A percentile compares a stretch with the other conserved stretches of the same genome.
These are phyloP conservation scores for Notarius quadriscutis DNA, from an alignment of 2,113 vertebrate genomes.

Conservation along the genomic window DNA sequence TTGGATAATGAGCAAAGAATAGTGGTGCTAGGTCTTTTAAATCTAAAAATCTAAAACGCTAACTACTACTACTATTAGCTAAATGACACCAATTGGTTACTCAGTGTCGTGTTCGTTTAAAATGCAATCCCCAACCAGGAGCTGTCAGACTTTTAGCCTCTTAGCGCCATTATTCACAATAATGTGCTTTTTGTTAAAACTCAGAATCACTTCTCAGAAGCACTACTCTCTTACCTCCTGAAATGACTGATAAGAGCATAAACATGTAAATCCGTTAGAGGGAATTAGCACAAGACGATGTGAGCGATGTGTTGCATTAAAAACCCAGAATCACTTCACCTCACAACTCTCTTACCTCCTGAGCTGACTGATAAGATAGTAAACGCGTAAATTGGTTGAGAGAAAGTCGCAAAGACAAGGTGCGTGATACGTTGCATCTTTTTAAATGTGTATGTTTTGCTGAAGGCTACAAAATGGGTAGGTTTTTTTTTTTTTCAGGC, in stretches of 20 bases:
- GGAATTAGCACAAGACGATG: conserved; percentile 43
- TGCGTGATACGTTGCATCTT: conserved; percentile 37
- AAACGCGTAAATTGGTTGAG: conserved; percentile 53
- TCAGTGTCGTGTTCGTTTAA: background rate
- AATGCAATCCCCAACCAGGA: background rate
- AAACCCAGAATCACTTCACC: conserved; percentile 44
- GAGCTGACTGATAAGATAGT: conserved; percentile 47
- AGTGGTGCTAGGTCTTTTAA: background rate
- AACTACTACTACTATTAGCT: background rate
- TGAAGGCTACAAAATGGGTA: conserved; percentile 52
- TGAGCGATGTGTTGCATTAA: conserved; percentile 33
- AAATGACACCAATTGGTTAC: conserved; percentile 5
- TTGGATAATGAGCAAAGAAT: conserved; percentile 9
- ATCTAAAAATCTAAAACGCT: background rate
- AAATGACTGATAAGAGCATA: conserved; percentile 49
- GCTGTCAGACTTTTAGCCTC: conserved; percentile 1
- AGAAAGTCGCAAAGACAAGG: conserved; percentile 43
- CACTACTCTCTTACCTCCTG: conserved; percentile 43
- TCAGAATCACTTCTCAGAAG: conserved; percentile 35
- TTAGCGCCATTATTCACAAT: conserved; percentile 12
- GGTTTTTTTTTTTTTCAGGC: conserved; percentile 29
- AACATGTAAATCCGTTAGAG: conserved; percentile 55
- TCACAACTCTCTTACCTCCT: conserved; percentile 40
- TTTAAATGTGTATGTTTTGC: conserved; percentile 37
- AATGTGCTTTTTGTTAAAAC: conserved; percentile 40